Evolutionary conservation across 2,797 vertebrate species (phyloP), one percentile per base, ranked within the genome.

Genomic region (Taenioides sp.): DNA sequence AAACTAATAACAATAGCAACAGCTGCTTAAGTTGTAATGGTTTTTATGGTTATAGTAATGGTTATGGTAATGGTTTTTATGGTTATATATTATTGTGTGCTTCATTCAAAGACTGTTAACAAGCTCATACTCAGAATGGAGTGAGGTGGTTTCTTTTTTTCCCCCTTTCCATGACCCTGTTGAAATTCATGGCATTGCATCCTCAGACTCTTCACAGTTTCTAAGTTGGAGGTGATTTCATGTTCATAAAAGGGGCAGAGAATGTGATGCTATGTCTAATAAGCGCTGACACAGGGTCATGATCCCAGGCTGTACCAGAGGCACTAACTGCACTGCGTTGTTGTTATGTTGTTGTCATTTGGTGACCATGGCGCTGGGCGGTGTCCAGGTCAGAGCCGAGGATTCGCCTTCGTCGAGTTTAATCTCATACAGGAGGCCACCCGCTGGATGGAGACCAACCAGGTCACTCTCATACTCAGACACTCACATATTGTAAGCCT

Each of bases 391-490:
- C 96, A 97, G 95, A 97, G 96, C 94, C 95, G 96, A 92, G 96
- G 96, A 95, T 97, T 97, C 95, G 96, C 95, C 96, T 96, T 96
- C 95, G 95, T 96, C 94, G 95, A 97, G 95, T 97, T 97, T 96
- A 96, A 95, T 96, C 92, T 95, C 94, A 95, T 97, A 94, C 96
- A 97, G 96, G 96, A 97, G 93, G 96, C 96, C 94, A 94, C 94
- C 92, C 92, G 95, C 93, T 97, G 96, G 96, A 96, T 97, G 96
- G 96, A 96, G 95, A 96, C 95, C 95, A 96, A 96, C 94, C 96
- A 96, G 96, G 96, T 96, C 95, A 95, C 96, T 96, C 94, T 95
- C 91, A 88, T 94, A 94, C 95, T 94, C 92, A 90, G 93, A 93
- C 88, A 92, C 91, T 91, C 92, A 93, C 87, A 93, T 87, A 88